Conservation (phyloP, 2,113 vertebrate genomes). For the Dicaeum eximium region DNA sequence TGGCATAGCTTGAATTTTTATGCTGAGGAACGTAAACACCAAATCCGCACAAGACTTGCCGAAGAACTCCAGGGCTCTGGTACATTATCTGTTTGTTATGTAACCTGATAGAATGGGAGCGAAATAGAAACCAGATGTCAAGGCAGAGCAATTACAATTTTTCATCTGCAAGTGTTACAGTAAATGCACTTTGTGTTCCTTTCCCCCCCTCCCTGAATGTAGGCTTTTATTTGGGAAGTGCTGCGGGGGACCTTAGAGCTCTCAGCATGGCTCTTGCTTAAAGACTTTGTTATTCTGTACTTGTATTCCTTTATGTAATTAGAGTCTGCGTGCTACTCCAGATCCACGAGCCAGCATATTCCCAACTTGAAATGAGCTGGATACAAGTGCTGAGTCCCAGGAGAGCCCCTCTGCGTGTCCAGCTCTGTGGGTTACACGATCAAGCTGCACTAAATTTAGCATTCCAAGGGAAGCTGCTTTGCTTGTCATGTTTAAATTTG, state of each 20-base stretch:
- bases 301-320: not conserved
- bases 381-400: not conserved
- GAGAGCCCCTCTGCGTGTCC: not conserved
- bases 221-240: not conserved
- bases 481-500: not conserved
- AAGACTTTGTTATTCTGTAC: not conserved
- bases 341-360: rapidly evolving
- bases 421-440: not conserved
- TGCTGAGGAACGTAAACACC: constrained; percentile 58
- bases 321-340: not conserved
- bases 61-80: not conserved
- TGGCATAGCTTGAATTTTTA: constrained; percentile 46
- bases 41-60: not conserved
- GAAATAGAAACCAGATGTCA: constrained; percentile 70
- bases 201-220: not conserved
- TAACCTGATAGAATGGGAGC: constrained; percentile 48
- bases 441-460: not conserved
- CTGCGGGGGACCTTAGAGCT: not conserved
- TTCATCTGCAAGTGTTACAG: not conserved
- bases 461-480: not conserved
- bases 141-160: constrained; percentile 19
- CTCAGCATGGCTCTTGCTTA: not conserved
- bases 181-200: not conserved
- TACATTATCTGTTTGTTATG: constrained; percentile 59
- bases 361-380: not conserved